Base-by-base conservation (phyloP, 2,888 invertebrate genomes). In the Gari tellinella region DNA sequence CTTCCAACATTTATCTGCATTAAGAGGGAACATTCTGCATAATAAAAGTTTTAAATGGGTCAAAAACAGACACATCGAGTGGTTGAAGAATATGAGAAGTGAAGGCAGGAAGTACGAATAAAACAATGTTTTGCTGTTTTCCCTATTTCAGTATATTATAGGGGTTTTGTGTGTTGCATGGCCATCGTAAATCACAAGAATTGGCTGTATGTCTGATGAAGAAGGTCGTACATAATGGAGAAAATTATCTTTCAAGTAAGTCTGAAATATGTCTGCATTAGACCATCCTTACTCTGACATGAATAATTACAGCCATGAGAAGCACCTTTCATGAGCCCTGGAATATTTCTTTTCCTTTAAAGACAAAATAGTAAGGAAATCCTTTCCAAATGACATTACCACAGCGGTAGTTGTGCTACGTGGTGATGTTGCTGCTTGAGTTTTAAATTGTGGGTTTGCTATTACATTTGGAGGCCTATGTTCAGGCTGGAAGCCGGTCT, bases 21-120 rank as follows among this genome's bases (percentile, higher is more conserved):
- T 25, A 21, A 69, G 7, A 23, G 1, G 12, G 52, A 37, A 69
- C 60, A 64, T 45, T 65, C 64, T 23, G 43, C 12, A 38, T 72
- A 48, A 25, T 61, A 72, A 21, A 55, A 62, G 4, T 10, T 45
- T 72, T 66, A 19, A 72, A 72, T 3, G 62, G 65, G 14, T 52
- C 64, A 60, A 60, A 72, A 4, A 58, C 25, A 1, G 40, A 26
- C 21, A 58, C 53, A 60, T 70, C 64, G 7, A 70, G 43, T 0
- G 64, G 70, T 31, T 68, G 61, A 41, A 69, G 45, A 10, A 64
- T 8, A 41, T 62, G 68, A n/a, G 62, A 62, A 25, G 62, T 69
- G 41, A 62, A 62, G 19, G 62, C 62, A 17, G 60, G 67, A 7
- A 69, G 31, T 1, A 68, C 56, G 49, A 69, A 62, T 23, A 62